A percentile compares a stretch with the other conserved stretches of the same genome.
phyloP scores from a whole-genome alignment of 1,140 invertebrate genomes.

The Aphelinus atriplicis region DNA sequence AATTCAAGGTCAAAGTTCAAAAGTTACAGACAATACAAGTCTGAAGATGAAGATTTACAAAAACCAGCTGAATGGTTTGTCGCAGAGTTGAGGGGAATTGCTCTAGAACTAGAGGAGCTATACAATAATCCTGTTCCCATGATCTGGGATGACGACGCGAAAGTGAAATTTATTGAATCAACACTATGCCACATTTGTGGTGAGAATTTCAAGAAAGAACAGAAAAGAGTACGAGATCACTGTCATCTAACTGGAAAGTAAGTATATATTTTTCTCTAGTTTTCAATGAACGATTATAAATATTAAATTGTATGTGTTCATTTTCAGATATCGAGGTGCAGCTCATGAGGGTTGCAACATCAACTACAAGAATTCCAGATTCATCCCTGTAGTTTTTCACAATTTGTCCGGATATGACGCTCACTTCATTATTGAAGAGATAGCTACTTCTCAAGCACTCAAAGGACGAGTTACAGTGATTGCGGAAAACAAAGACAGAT shows the following conservation, averaged over 20 bases:
- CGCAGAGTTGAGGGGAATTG: background rate
- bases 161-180: background rate
- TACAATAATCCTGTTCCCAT: background rate
- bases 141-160: background rate
- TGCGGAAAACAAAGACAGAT: background rate
- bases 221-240: background rate
- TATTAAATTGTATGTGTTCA: background rate
- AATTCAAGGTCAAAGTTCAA: background rate
- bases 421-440: conserved; percentile 10
- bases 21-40: conserved; percentile 1
- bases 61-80: background rate
- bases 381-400: background rate
- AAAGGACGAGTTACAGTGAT: background rate
- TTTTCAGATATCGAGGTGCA: background rate
- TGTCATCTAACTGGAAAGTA: conserved; percentile 7
- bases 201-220: background rate
- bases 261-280: background rate
- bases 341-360: background rate
- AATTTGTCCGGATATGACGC: background rate
- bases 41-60: background rate
- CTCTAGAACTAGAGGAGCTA: background rate
- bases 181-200: background rate
- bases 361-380: background rate
- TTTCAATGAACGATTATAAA: too few species aligned
- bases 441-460: background rate